Evolutionary conservation across 2,888 invertebrate genomes (phyloP).

Genomic region (Ischnura elegans): DNA sequence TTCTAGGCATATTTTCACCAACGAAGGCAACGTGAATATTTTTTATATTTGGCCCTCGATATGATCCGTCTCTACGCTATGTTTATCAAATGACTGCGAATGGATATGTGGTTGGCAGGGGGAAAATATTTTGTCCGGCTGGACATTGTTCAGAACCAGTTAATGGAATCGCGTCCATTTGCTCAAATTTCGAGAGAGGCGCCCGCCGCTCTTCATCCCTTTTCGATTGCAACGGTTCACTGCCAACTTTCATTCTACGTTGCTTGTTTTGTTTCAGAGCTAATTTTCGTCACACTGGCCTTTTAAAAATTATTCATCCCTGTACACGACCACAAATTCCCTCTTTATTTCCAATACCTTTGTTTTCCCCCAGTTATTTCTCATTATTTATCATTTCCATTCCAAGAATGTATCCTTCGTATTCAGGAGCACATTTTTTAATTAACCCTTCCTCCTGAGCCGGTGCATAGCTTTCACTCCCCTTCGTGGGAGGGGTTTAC

Average conservation of each 20-base stretch:
- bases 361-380: neutral
- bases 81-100: too few species aligned
- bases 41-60: too few species aligned
- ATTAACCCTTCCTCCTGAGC: constrained; percentile 6
- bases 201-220: neutral
- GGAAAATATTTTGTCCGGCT: neutral
- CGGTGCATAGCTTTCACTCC: neutral
- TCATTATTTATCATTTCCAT: neutral
- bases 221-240: neutral
- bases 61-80: too few species aligned
- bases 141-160: neutral
- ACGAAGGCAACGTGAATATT: too few species aligned
- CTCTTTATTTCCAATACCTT: neutral
- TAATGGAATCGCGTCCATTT: neutral
- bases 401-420: constrained; percentile 5
- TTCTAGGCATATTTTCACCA: too few species aligned
- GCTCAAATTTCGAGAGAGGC: neutral
- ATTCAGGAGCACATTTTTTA: constrained; percentile 7
- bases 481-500: neutral
- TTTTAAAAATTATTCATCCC: neutral
- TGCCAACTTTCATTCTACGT: neutral
- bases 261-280: neutral
- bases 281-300: neutral
- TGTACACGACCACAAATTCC: neutral
- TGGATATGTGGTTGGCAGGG: neutral